Evolutionary conservation across 2,797 vertebrate species (phyloP), one percentile per base, ranked within the genome.

Genomic region (Ctenochaetus hawaiiensis): DNA sequence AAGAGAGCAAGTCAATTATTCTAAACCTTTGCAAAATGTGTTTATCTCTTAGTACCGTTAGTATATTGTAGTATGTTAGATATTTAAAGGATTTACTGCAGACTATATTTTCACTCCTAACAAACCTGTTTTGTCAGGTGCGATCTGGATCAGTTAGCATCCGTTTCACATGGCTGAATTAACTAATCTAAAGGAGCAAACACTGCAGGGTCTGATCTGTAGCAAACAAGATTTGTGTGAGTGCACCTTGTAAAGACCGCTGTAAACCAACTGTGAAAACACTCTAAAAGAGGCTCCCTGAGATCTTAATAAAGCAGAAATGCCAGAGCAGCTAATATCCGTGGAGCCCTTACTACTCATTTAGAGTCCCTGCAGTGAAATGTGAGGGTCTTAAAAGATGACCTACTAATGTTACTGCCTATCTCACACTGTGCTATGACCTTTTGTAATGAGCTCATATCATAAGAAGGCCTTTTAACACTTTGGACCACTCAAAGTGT

Each of bases 361-460:
- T n/a, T 44, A 18, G 22, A 73, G 49, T 67, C 80, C 68, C 71
- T 77, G 67, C 10, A 48, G 70, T 47, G 41, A 20, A 79, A 66
- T 59, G 61, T 64, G 48, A 57, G 30, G 1, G 34, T 65, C 37
- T 51, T n/a, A 79, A 79, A 78, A 74, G 68, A 83, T 76, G 54
- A 74, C 73, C 54, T 51, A 34, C 37, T 68, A 69, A 82, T 64
- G 67, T 23, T 56, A 37, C 71, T 71, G 56, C 52, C 64, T 6
- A 8, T 20, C 77, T 77, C 74, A 73, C 61, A 26, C 60, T 75
- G 76, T 69, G 76, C 69, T 53, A 48, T 85, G 72, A 85, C 77
- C 83, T 84, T 85, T 72, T 61, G 45, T 77, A 89, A 88, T 73
- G 54, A 78, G 62, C 72, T 74, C 34, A 59, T 45, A 75, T 74